Evolutionary conservation across 2,797 vertebrate species (phyloP), one percentile per base, ranked within the genome.

Genomic region (Chromobotia macracanthus): DNA sequence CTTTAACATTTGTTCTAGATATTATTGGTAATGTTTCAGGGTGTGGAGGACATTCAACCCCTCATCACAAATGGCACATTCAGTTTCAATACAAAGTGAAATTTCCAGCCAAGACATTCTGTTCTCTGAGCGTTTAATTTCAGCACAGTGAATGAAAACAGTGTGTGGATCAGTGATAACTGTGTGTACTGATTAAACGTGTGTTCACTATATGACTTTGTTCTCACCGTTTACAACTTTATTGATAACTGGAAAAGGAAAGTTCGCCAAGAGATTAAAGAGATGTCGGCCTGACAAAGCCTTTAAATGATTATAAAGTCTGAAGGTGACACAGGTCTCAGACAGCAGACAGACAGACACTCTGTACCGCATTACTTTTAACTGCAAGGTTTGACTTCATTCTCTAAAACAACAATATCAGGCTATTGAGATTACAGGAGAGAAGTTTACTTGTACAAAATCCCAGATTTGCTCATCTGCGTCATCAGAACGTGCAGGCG

Each of bases 21-120:
- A 56, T 60, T 50, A 15, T 71, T 35, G 41, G 25, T 58, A 31
- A 35, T 23, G 18, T 68, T 55, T 67, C 51, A 67, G 71, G 78
- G 71, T 74, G 51, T 66, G 63, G 71, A 44, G 38, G 41, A 41
- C 70, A 68, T 46, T 18, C 15, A 63, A n/a, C 58, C 66, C 60
- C 35, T 51, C n/a, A 63, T 70, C 73, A 48, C 65, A 70, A 64
- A 75, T 75, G 74, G 81, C 65, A 63, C 56, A 51, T 56, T 38
- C 55, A 69, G 18, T 23, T 11, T 25, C 38, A 51, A 25, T 61
- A 50, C 61, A 44, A 16, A 55, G 21, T 8, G 38, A 19, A 58
- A 46, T 67, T 76, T 56, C 63, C 31, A 31, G 31, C 31, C 18
- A 68, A 50, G 3, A 72, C 44, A 66, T 65, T 72, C 18, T 55